Conservation (phyloP, 2,797 vertebrate genomes). For the Chelon labrosus region DNA sequence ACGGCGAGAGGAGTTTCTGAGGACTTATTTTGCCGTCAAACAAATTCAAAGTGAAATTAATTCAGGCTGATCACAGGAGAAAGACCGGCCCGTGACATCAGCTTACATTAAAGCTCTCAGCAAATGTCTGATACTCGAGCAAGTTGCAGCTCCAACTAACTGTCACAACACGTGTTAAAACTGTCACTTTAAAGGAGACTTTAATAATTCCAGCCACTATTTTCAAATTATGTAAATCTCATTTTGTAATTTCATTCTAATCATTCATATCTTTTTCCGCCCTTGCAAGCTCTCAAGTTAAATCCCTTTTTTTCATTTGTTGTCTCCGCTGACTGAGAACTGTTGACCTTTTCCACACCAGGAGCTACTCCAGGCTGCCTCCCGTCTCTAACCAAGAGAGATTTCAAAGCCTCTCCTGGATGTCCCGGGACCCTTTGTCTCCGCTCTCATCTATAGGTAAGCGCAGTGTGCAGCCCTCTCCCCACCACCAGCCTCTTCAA, state of each 20-base stretch:
- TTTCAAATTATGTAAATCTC: background rate
- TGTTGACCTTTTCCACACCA: slow-evolving; percentile 73
- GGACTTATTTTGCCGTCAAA: too few relatives aligned
- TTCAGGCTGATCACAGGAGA: background rate
- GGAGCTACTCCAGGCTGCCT: slow-evolving; percentile 61
- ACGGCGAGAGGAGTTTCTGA: background rate
- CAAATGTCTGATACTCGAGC: too few relatives aligned
- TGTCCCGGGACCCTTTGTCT: slow-evolving; percentile 83
- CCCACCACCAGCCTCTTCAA: slow-evolving; percentile 87
- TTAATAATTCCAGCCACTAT: background rate
- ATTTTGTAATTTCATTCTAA: slow-evolving; percentile 7
- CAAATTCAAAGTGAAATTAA: background rate
- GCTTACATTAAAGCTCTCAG: too few relatives aligned
- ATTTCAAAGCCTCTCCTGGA: slow-evolving; percentile 83
- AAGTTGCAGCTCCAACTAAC: background rate
- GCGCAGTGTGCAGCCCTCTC: slow-evolving; percentile 81
- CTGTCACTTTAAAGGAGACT: background rate
- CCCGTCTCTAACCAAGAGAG: slow-evolving; percentile 69
- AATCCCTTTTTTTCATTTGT: slow-evolving; percentile 36
- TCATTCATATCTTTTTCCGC: slow-evolving; percentile 12
- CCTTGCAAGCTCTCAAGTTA: slow-evolving; percentile 37
- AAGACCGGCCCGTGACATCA: too few relatives aligned
- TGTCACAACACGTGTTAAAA: background rate
- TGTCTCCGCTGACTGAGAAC: slow-evolving; percentile 49
- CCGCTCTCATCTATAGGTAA: slow-evolving; percentile 89